Base-by-base conservation (phyloP, 2,888 invertebrate species). In the Masnerella sp. region DNA sequence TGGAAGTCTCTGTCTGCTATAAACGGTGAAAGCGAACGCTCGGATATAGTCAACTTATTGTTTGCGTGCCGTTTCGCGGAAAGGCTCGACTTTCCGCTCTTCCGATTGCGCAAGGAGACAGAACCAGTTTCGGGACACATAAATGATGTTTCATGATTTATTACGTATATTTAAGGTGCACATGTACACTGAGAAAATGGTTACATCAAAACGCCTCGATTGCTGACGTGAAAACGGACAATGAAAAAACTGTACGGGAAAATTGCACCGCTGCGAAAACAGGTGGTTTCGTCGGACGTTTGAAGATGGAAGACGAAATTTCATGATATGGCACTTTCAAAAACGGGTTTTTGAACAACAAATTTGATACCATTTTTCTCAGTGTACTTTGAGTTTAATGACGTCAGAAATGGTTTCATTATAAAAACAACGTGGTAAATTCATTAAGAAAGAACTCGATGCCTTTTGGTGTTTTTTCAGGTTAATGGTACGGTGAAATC, bases 1-100 rank as follows among this genome's bases (percentile, higher is more conserved):
- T 64, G 68, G 68, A 58, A 58, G 58, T 38, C 67, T 47, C 42
- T 40, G 54, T 34, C 71, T 74, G 58, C 75, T 61, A 51, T 80
- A 78, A 78, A 78, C 75, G 83, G 84, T 83, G 84, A 84, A 84
- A 84, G 84, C 79, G 77, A 79, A 77, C 75, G 77, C 75, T 62
- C 71, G 73, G 75, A 68, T 68, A 73, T 70, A 77, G 74, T 56
- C 78, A 69, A 77, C 75, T 78, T 80, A 84, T 84, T 81, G 83
- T 84, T 80, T 77, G 75, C 76, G 69, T 65, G 80, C 78, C 80
- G 77, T 80, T 82, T 83, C 79, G 79, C 81, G 82, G 81, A 82
- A 84, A 81, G 78, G 73, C 74, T 76, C 49, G 59, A 77, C 81
- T 82, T 80, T 78, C 78, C 78, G 77, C 67, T 80, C 82, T 77